phyloP scores from a whole-genome alignment of 2,113 vertebrate species.

The Felis catus region F.catus_Fca126_mat1.0 CM031425.1:29048501-29049000 shows the following conservation, averaged over 20 bases:
- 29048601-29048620: too few species aligned
- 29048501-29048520: not conserved
- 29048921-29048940: not conserved
- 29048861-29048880: not conserved
- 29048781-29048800: not conserved
- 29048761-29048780: not conserved
- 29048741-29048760: not conserved
- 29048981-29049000: not conserved
- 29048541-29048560: not conserved
- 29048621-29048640: not conserved
- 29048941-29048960: fast-evolving
- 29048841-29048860: fast-evolving
- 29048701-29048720: not conserved
- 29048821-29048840: fast-evolving
- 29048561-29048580: too few species aligned
- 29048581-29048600: not conserved
- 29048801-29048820: fast-evolving
- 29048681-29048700: not conserved
- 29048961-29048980: not conserved
- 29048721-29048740: not conserved
- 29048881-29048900: not conserved
- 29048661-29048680: not conserved
- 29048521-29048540: fast-evolving
- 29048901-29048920: not conserved
- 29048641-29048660: not conserved